Evolutionary conservation across 30 jellyfish, hydroid and myxozoan genomes (phyloP), one percentile per base, ranked within the genome.

Genomic region (Turritopsis rubra): DNA sequence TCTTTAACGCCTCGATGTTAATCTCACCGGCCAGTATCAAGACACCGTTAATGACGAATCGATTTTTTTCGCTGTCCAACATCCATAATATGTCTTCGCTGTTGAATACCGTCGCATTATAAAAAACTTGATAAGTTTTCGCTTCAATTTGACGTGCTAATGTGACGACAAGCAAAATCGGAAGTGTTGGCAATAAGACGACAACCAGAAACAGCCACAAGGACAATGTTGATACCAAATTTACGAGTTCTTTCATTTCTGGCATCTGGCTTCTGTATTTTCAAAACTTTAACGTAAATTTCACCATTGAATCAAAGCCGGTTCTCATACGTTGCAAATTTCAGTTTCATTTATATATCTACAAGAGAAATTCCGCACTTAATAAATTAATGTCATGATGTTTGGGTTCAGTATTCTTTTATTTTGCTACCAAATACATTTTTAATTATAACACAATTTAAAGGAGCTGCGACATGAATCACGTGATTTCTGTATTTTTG

Each of bases 61-160:
- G 91, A 66, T 90, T 90, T 54, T 79, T 52, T 8, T 95, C 89
- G 21, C 81, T 83, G 54, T 85, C 95, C 68, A 85, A 70, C 54
- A 90, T 41, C 97, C 97, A 90, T 77, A 90, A 65, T 16, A 88
- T 75, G 30, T 90, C 97, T 60, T 81, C 82, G 52, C 88, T 75
- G 70, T 60, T 82, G 52, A 86, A 72, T 1, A 95, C 77, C 25
- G 79, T 30, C 0, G 97, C 97, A 20, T 73, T 75, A 86, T 85
- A 83, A 21, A 27, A 53, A 52, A 28, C 1, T 7, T 53, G 60
- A 74, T 73, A 80, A 18, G 82, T 26, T 7, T 54, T 29, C 81
- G 84, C 85, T 85, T 90, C 97, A 0, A 53, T 13, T 21, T 74
- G 28, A n/a, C 82, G 73, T 26, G n/a, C 16, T 22, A 74, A 23